Conservation (phyloP, 1,140 invertebrate species). For the Marisa cornuarietis region DNA sequence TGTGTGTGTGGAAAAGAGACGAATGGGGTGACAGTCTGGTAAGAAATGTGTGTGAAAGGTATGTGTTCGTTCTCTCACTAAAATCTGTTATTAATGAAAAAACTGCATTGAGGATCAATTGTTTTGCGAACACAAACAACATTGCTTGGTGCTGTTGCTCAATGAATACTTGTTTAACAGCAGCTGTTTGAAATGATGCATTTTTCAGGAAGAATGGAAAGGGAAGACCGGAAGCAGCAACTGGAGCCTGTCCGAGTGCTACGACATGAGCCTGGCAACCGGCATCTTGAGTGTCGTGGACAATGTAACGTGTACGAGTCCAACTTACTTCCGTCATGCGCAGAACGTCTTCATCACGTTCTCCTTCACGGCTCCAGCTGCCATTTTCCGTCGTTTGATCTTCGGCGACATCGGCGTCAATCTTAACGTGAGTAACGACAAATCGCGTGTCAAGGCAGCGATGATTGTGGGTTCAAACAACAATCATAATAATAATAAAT, state of each 20-base stretch:
- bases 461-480: too few species aligned
- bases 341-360: conserved; percentile 42
- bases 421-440: conserved; percentile 24
- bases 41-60: too few species aligned
- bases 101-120: too few species aligned
- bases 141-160: too few species aligned
- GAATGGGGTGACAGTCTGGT: too few species aligned
- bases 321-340: conserved; percentile 14
- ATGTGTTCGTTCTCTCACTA: too few species aligned
- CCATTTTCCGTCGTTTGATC: conserved; percentile 40
- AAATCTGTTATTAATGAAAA: too few species aligned
- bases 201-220: neutral
- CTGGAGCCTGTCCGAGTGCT: conserved; percentile 38
- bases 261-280: conserved; percentile 25
- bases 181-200: neutral
- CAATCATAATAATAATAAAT: too few species aligned
- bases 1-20: too few species aligned
- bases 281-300: conserved; percentile 25
- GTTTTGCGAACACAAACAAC: too few species aligned
- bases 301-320: conserved; percentile 5
- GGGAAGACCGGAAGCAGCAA: conserved; percentile 17
- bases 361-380: conserved; percentile 33
- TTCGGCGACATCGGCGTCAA: conserved; percentile 54
- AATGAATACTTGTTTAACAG: too few species aligned
- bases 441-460: neutral